Evolutionary conservation across 2,797 vertebrate species (phyloP).

Genomic region (Rhynchotus rufescens): DNA sequence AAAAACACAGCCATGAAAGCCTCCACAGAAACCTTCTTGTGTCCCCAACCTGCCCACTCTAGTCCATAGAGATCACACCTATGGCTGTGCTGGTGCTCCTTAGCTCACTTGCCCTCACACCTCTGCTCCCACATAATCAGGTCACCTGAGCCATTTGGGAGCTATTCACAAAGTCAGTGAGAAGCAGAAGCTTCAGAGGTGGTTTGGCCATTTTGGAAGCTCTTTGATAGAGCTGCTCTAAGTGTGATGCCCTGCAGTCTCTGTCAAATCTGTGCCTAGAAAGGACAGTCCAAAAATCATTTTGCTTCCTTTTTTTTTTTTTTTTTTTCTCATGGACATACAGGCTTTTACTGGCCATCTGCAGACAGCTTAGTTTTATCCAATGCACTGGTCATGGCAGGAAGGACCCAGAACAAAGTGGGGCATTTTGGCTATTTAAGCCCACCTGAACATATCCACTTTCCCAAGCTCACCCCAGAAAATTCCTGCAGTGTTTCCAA

Average conservation of each 20-base stretch:
- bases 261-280: neutral
- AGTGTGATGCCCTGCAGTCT: neutral
- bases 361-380: neutral
- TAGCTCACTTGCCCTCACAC: neutral
- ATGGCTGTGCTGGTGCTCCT: neutral
- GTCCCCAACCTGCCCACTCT: fast-evolving
- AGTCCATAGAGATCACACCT: neutral
- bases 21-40: neutral
- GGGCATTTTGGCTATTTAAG: neutral
- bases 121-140: neutral
- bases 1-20: neutral
- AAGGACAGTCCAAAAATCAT: neutral
- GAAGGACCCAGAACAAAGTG: neutral
- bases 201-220: neutral
- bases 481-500: neutral
- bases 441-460: neutral
- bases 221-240: neutral
- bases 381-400: neutral
- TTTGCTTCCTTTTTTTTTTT: neutral
- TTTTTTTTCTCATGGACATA: neutral
- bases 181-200: neutral
- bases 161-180: neutral
- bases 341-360: neutral
- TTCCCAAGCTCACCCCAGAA: neutral
- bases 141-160: neutral